Conservation (phyloP, 2,888 invertebrate genomes). For the Hermodice carunculata region DNA sequence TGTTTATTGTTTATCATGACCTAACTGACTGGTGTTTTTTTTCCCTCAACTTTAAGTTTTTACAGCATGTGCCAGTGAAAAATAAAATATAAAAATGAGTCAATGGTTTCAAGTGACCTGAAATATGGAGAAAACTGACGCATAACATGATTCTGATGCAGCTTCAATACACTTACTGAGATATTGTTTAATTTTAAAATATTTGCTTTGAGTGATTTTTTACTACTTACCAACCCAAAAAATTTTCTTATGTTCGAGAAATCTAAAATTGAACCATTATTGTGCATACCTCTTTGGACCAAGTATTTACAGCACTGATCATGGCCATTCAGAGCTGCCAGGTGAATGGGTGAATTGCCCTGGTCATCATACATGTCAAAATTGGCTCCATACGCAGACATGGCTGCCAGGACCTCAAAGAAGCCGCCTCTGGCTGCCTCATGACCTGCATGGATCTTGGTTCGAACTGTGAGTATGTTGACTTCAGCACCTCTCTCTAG, state of each 20-base stretch:
- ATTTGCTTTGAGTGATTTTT: neutral
- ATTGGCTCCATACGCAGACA: constrained; percentile 66
- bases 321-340: constrained; percentile 63
- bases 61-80: too few species aligned
- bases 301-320: constrained; percentile 67
- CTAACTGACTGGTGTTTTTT: too few species aligned
- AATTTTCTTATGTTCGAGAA: neutral
- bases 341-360: constrained; percentile 67
- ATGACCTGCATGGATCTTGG: constrained; percentile 64
- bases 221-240: neutral
- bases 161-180: neutral
- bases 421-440: constrained; percentile 66
- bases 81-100: too few species aligned
- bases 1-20: too few species aligned
- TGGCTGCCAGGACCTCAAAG: constrained; percentile 55
- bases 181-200: neutral
- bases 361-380: constrained; percentile 66
- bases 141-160: neutral
- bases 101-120: too few species aligned
- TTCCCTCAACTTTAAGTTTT: too few species aligned
- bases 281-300: constrained; percentile 69
- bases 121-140: too few species aligned
- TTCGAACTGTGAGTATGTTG: constrained; percentile 52
- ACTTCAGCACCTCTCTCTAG: constrained; percentile 59
- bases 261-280: too few species aligned